phyloP scores from a whole-genome alignment of 2,888 invertebrate genomes.

The Pristionchus fissidentatus region DNA sequence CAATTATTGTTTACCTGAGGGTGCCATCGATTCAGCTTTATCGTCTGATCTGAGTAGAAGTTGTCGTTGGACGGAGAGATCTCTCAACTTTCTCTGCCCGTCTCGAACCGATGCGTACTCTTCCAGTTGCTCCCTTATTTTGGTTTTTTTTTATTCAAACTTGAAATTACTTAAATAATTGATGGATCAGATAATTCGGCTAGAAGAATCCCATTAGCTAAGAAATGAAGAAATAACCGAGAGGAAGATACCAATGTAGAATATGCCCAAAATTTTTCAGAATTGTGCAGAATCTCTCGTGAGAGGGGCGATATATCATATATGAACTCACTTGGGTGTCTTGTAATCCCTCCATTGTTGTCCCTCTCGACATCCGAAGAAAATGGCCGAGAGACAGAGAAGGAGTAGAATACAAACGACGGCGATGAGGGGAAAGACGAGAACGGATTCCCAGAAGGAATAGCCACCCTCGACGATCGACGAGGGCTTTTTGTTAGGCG shows the following conservation, averaged over 20 bases:
- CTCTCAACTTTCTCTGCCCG: constrained; percentile 72
- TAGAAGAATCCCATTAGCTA: too few relatives aligned
- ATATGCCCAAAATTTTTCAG: too few relatives aligned
- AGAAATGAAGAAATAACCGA: too few relatives aligned
- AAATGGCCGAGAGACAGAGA: constrained; percentile 69
- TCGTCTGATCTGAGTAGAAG: constrained; percentile 68
- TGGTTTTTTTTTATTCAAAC: neutral
- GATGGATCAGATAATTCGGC: neutral
- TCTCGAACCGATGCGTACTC: constrained; percentile 73
- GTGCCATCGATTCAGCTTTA: constrained; percentile 43
- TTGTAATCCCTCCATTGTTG: constrained; percentile 76
- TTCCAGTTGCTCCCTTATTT: constrained; percentile 71
- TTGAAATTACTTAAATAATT: neutral
- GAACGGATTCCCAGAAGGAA: constrained; percentile 68
- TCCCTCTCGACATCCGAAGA: constrained; percentile 75
- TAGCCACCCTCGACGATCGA: constrained; percentile 38
- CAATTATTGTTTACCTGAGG: constrained; percentile 32
- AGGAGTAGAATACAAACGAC: constrained; percentile 70
- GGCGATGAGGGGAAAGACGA: constrained; percentile 65
- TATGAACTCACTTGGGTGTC: constrained; percentile 71
- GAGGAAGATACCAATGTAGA: too few relatives aligned
- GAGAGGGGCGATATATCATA: too few relatives aligned
- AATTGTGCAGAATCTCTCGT: too few relatives aligned
- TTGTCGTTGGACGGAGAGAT: constrained; percentile 74
- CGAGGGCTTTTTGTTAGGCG: neutral